These are phyloP conservation scores for Drosophila repletoides DNA, from an alignment of 1,140 invertebrate species.

Conservation along the genomic window DNA sequence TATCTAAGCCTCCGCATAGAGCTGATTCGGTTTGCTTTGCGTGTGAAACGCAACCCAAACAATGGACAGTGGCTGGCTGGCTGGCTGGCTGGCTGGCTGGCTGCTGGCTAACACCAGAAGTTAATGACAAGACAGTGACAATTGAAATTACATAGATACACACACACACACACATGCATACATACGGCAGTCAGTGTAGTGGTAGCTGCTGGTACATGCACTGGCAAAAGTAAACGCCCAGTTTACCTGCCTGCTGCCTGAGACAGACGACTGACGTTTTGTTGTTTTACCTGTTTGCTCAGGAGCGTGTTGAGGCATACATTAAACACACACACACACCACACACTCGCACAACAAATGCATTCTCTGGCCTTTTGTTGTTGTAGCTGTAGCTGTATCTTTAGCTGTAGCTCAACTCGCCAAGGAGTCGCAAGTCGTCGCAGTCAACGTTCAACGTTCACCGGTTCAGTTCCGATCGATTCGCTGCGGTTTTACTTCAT, in stretches of 20 bases:
- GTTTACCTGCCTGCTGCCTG: conserved; percentile 45
- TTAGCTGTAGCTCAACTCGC: conserved; percentile 44
- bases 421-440: conserved; percentile 50
- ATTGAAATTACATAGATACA: conserved; percentile 68
- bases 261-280: background rate
- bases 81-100: too few species aligned
- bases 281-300: conserved; percentile 64
- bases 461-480: conserved; percentile 7
- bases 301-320: conserved; percentile 73
- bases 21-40: conserved; percentile 55
- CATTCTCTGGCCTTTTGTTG: conserved; percentile 5
- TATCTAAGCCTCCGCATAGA: conserved; percentile 24
- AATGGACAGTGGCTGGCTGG: conserved; percentile 51
- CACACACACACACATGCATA: conserved; percentile 12
- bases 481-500: background rate
- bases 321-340: conserved; percentile 45
- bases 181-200: too few species aligned
- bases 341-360: background rate
- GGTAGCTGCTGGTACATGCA: conserved; percentile 45
- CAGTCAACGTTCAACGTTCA: conserved; percentile 5
- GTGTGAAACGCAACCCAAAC: conserved; percentile 76
- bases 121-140: conserved; percentile 81
- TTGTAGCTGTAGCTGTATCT: conserved; percentile 15
- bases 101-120: conserved; percentile 77
- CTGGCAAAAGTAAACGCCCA: conserved; percentile 65